Conservation (phyloP, 2,797 vertebrate genomes). For the Nannoperca australis region DNA sequence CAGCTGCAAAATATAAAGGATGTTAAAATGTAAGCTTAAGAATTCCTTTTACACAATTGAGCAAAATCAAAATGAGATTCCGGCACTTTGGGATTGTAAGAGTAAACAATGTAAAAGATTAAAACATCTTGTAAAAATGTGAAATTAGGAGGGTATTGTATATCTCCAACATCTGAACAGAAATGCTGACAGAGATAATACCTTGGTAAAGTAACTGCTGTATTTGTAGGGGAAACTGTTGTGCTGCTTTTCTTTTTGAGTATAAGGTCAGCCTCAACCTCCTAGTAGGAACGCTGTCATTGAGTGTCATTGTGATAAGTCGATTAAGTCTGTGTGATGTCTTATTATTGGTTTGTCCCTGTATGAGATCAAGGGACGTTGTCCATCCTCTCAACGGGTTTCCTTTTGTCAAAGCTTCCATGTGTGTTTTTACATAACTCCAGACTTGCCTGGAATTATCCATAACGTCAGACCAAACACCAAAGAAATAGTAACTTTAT, state of each 20-base stretch:
- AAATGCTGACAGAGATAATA: not conserved
- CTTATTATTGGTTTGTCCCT: conserved; percentile 62
- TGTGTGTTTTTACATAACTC: conserved; percentile 30
- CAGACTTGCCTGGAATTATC: conserved; percentile 43
- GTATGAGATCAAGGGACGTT: conserved; percentile 61
- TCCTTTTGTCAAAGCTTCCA: conserved; percentile 60
- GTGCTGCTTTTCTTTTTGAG: conserved; percentile 36
- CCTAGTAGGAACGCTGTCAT: conserved; percentile 43
- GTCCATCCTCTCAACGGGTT: conserved; percentile 56
- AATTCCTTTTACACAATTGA: not conserved
- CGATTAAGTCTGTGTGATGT: conserved; percentile 66
- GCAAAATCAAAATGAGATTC: not conserved
- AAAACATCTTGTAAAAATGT: not conserved
- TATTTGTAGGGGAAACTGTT: conserved; percentile 22
- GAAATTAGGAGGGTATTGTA: not conserved
- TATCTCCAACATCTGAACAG: conserved; percentile 1
- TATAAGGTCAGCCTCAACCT: conserved; percentile 50
- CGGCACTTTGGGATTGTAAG: not conserved
- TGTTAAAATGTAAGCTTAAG: not conserved
- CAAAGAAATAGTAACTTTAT: conserved; percentile 33
- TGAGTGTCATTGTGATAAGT: conserved; percentile 64
- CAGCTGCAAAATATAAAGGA: not conserved
- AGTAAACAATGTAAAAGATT: not conserved
- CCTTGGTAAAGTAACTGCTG: not conserved
- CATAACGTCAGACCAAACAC: conserved; percentile 34